Percentiles rank a stretch among this genome's conserved stretches.
These are phyloP conservation scores for Patella caerulea DNA, from an alignment of 2,888 invertebrate species.

Conservation along the genomic window DNA sequence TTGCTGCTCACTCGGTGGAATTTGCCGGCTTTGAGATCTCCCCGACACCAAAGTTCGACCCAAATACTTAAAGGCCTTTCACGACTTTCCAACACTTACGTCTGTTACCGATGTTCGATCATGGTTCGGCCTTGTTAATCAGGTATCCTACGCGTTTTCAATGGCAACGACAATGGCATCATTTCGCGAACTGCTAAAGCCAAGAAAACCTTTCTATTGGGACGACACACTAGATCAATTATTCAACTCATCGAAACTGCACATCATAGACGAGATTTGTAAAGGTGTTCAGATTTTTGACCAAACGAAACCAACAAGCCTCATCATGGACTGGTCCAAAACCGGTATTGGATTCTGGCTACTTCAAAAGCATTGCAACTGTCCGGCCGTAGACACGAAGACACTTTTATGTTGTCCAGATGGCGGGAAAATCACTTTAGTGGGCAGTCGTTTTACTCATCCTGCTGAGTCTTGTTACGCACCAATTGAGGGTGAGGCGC, in stretches of 20 bases:
- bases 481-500: slow-evolving; percentile 5
- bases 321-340: slow-evolving; percentile 53
- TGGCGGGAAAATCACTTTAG: slow-evolving; percentile 13
- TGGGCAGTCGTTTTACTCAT: not conserved
- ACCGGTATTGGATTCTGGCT: slow-evolving; percentile 39
- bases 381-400: not conserved
- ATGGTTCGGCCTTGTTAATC: slow-evolving; percentile 50
- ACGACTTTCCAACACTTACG: slow-evolving; percentile 43
- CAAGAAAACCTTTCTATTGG: slow-evolving; percentile 36
- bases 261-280: slow-evolving; percentile 41
- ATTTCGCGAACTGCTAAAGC: slow-evolving; percentile 47
- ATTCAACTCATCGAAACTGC: slow-evolving; percentile 33
- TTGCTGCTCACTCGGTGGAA: slow-evolving; percentile 39
- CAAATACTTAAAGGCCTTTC: slow-evolving; percentile 36
- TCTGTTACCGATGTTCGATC: slow-evolving; percentile 43
- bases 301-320: slow-evolving; percentile 45
- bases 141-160: slow-evolving; percentile 47
- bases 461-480: slow-evolving; percentile 33
- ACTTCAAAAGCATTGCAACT: not conserved
- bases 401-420: slow-evolving; percentile 4
- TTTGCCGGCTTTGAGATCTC: slow-evolving; percentile 50
- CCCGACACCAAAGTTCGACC: slow-evolving; percentile 29
- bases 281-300: slow-evolving; percentile 47
- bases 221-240: slow-evolving; percentile 26
- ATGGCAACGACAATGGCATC: slow-evolving; percentile 44